phyloP scores from a whole-genome alignment of 2,888 invertebrate species.

The Notocelia uddmanniana region DNA sequence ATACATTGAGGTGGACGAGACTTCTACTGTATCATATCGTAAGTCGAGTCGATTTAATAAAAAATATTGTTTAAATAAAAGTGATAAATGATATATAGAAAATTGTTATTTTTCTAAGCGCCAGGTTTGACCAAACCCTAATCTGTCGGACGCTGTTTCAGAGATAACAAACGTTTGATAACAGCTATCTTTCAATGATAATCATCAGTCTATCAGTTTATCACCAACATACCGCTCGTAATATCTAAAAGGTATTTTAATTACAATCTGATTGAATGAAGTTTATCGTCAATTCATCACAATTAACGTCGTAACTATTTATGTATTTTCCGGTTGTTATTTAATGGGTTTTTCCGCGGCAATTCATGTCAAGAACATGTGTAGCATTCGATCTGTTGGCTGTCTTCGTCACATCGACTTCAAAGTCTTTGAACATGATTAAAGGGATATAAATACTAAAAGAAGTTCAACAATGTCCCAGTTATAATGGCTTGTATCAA shows the following conservation, averaged over 20 bases:
- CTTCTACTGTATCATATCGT: too few relatives aligned
- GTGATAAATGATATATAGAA: too few relatives aligned
- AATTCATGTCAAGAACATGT: not conserved
- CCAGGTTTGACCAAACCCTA: not conserved
- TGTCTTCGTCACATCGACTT: not conserved
- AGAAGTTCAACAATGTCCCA: not conserved
- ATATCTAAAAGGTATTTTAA: constrained; percentile 34
- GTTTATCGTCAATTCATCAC: not conserved
- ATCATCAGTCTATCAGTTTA: constrained; percentile 7
- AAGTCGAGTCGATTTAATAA: too few relatives aligned
- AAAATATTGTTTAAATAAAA: too few relatives aligned
- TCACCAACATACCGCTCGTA: constrained; percentile 7
- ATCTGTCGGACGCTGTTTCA: not conserved
- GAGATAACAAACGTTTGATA: constrained; percentile 10
- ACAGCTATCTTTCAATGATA: constrained; percentile 15
- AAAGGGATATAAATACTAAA: not conserved
- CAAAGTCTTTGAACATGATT: not conserved
- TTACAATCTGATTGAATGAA: constrained; percentile 27
- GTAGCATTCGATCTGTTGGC: not conserved
- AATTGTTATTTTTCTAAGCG: not conserved
- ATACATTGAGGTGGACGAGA: too few relatives aligned
- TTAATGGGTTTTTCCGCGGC: not conserved
- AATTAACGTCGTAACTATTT: constrained; percentile 3
- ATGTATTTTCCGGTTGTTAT: constrained; percentile 22
- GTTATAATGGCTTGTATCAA: not conserved